phyloP scores from a whole-genome alignment of 2,113 vertebrate genomes.

The Coreoperca whiteheadi region DNA sequence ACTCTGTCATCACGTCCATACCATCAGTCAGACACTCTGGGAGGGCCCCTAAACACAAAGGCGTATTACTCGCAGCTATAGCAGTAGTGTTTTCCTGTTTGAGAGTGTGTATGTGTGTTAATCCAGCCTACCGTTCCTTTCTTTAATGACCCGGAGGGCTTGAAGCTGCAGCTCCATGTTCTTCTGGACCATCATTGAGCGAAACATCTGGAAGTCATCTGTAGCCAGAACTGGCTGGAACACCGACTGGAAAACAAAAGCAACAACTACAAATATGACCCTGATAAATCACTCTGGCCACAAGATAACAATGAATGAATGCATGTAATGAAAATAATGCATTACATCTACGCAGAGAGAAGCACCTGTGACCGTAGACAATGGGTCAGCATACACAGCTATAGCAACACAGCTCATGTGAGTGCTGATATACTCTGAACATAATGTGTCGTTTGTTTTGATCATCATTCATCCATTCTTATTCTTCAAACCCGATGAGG shows the following conservation, averaged over 20 bases:
- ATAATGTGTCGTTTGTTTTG: neutral
- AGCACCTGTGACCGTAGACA: neutral
- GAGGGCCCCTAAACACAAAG: conserved; percentile 86
- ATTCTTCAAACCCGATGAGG: neutral
- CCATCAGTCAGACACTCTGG: conserved; percentile 96
- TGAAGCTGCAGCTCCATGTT: conserved; percentile 98
- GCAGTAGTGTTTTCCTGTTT: neutral
- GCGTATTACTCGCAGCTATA: neutral
- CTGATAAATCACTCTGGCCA: neutral
- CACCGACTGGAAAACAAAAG: conserved; percentile 82
- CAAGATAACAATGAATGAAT: neutral
- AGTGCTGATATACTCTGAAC: neutral
- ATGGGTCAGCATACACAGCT: neutral
- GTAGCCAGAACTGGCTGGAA: conserved; percentile 95
- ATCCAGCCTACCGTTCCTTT: conserved; percentile 89
- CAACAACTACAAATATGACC: neutral
- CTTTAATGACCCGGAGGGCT: conserved; percentile 94
- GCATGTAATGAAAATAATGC: no score
- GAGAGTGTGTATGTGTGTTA: neutral
- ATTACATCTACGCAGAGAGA: neutral
- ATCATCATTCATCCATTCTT: no score
- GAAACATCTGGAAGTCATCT: conserved; percentile 96
- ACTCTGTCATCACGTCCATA: conserved; percentile 91
- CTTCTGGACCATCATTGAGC: conserved; percentile 97
- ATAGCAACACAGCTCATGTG: no score